Evolutionary conservation across 2,888 invertebrate genomes (phyloP).

Genomic region (Hydriomena furcata): DNA sequence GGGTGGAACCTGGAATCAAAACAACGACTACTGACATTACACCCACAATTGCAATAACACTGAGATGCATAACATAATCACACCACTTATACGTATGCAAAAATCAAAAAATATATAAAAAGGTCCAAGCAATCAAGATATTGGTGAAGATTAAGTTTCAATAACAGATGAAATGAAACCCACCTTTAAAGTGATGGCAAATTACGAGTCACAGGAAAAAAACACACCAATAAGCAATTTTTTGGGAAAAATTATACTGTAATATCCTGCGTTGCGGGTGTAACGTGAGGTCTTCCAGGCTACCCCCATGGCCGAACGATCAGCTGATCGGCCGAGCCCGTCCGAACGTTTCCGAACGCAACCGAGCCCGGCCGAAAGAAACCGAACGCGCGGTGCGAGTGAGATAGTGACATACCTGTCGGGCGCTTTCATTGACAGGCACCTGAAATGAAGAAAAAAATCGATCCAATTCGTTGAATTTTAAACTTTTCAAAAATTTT

Average conservation of each 20-base stretch:
- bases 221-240: slow-evolving; percentile 81
- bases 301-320: slow-evolving; percentile 74
- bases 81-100: slow-evolving; percentile 72
- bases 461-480: slow-evolving; percentile 85
- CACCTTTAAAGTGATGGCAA: slow-evolving; percentile 55
- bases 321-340: slow-evolving; percentile 68
- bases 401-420: slow-evolving; percentile 86
- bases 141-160: slow-evolving; percentile 55
- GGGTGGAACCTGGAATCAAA: slow-evolving; percentile 82
- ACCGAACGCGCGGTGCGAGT: slow-evolving; percentile 72
- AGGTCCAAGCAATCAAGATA: slow-evolving; percentile 64
- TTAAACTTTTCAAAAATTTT: slow-evolving; percentile 70
- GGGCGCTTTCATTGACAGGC: slow-evolving; percentile 90
- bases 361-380: slow-evolving; percentile 77
- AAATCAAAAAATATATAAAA: slow-evolving; percentile 53
- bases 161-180: slow-evolving; percentile 67
- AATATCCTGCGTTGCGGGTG: slow-evolving; percentile 79
- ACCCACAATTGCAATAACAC: slow-evolving; percentile 69
- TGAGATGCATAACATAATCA: slow-evolving; percentile 63
- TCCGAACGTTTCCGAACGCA: slow-evolving; percentile 73
- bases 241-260: slow-evolving; percentile 75
- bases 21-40: slow-evolving; percentile 78
- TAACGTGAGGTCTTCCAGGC: slow-evolving; percentile 80
- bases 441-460: slow-evolving; percentile 89
- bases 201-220: slow-evolving; percentile 60